Conservation (phyloP, 1,140 invertebrate genomes). For the Drosophila grimshawi region DNA sequence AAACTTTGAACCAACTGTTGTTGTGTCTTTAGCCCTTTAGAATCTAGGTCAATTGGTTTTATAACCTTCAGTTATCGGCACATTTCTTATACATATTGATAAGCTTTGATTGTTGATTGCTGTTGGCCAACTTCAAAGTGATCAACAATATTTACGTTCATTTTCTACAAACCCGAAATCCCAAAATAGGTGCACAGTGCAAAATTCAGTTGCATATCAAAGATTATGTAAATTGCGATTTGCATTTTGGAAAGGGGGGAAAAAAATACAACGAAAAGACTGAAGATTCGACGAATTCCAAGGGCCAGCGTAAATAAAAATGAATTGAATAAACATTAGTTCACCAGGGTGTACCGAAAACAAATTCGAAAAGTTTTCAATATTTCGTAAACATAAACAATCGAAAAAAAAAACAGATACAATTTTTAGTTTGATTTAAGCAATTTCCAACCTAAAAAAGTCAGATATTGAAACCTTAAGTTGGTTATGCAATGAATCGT, state of each 20-base stretch:
- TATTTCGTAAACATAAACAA: constrained; percentile 7
- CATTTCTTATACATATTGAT: constrained; percentile 29
- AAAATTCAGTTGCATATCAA: constrained; percentile 15
- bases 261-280: constrained; percentile 33
- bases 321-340: constrained; percentile 38
- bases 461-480: no score
- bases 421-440: neutral
- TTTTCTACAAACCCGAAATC: neutral
- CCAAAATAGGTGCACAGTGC: constrained; percentile 20
- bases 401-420: constrained; percentile 12
- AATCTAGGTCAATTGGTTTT: constrained; percentile 54
- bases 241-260: constrained; percentile 42
- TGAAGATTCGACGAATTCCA: constrained; percentile 26
- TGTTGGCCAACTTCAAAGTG: constrained; percentile 16
- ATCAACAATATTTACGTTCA: neutral
- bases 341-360: constrained; percentile 21
- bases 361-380: constrained; percentile 28
- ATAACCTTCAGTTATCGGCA: constrained; percentile 51
- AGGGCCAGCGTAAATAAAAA: constrained; percentile 32
- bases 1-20: constrained; percentile 5
- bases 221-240: constrained; percentile 57
- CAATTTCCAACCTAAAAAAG: no score
- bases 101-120: constrained; percentile 40
- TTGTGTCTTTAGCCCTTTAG: neutral
- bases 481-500: no score